Percentiles rank a stretch among this genome's conserved stretches.
phyloP scores from a whole-genome alignment of 2,797 vertebrate genomes.

The Oryzias sinensis region DNA sequence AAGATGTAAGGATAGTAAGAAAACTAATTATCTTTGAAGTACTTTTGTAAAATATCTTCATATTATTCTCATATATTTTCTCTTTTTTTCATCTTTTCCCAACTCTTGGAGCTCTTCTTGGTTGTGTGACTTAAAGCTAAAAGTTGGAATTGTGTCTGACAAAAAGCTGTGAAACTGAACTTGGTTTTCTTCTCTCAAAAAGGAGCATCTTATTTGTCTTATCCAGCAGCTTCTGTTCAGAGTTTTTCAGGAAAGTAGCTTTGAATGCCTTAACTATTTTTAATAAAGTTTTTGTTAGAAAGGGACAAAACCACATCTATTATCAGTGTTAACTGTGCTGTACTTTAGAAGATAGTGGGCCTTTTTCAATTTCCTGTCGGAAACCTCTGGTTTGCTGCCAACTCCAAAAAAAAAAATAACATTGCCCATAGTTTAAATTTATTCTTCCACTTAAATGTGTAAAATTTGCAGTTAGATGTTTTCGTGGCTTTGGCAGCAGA shows the following conservation, averaged over 20 bases:
- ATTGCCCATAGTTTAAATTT: neutral
- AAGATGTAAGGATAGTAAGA: too few relatives aligned
- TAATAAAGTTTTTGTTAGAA: neutral
- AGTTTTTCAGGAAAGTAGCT: neutral
- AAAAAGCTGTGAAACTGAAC: conserved; percentile 15
- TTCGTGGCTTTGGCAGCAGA: conserved; percentile 17
- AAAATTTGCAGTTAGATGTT: conserved; percentile 7
- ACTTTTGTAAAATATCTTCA: too few relatives aligned
- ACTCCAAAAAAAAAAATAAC: neutral
- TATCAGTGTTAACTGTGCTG: neutral
- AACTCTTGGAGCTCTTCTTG: conserved; percentile 7
- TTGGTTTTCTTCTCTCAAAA: conserved; percentile 6
- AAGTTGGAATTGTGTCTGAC: conserved; percentile 6
- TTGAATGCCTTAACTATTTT: too few relatives aligned
- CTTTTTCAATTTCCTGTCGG: neutral
- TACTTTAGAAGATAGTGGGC: neutral
- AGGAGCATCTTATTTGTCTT: conserved; percentile 17
- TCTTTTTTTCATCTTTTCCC: neutral
- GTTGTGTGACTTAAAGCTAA: conserved; percentile 25
- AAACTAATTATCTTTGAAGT: too few relatives aligned
- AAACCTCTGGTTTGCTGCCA: neutral
- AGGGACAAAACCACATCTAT: neutral
- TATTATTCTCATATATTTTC: too few relatives aligned
- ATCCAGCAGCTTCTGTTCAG: neutral
- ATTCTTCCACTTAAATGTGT: neutral